Percentiles rank a stretch among this genome's conserved stretches.
Conservation (phyloP, 2,888 invertebrate species). For the Tipula confusa region DNA sequence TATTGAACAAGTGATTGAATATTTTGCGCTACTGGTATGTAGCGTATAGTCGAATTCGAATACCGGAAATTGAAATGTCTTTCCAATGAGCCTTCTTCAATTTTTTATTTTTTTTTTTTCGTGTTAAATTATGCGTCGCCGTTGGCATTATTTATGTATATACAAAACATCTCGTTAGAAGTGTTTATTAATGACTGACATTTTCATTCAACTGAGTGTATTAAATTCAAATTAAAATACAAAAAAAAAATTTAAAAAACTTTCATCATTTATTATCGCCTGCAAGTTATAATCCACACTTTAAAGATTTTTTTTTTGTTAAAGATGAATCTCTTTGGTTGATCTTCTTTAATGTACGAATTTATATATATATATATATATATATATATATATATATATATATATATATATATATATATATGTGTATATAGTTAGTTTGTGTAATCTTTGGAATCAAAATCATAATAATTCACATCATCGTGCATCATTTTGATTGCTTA, state of each 20-base stretch:
- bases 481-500: conserved; percentile 12
- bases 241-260: too few species aligned
- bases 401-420: too few species aligned
- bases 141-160: not conserved
- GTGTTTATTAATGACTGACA: not conserved
- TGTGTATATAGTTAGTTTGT: too few species aligned
- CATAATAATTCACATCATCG: conserved; percentile 20
- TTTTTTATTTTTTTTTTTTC: too few species aligned
- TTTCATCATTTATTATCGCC: not conserved
- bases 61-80: not conserved
- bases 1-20: not conserved
- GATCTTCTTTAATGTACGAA: not conserved
- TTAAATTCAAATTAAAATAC: not conserved
- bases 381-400: not conserved
- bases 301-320: not conserved
- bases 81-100: not conserved
- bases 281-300: conserved; percentile 3
- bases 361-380: not conserved
- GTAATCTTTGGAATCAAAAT: not conserved
- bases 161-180: conserved; percentile 9
- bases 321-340: not conserved
- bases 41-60: not conserved
- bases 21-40: not conserved
- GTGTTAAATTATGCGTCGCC: not conserved
- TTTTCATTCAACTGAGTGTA: not conserved